phyloP scores from a whole-genome alignment of 2,888 invertebrate genomes.

The Brachyptera risi region DNA sequence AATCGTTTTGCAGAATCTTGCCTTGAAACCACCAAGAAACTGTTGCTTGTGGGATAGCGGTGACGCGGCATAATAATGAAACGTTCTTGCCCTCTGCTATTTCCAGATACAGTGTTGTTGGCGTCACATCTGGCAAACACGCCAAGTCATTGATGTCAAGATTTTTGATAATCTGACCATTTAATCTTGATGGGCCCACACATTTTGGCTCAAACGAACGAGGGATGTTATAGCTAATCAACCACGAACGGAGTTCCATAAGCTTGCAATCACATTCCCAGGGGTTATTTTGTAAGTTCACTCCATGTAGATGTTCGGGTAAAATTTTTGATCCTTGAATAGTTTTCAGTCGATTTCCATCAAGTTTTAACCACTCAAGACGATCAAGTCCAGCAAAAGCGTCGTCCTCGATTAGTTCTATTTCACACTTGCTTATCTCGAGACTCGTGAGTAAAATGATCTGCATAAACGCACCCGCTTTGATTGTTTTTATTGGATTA shows the following conservation, averaged over 20 bases:
- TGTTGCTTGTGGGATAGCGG: slow-evolving; percentile 75
- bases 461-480: slow-evolving; percentile 67
- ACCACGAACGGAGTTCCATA: slow-evolving; percentile 71
- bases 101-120: slow-evolving; percentile 70
- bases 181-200: slow-evolving; percentile 62
- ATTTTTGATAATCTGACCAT: slow-evolving; percentile 62
- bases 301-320: slow-evolving; percentile 72
- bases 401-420: slow-evolving; percentile 69
- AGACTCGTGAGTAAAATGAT: slow-evolving; percentile 72
- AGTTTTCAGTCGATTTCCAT: slow-evolving; percentile 73
- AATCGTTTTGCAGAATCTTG: slow-evolving; percentile 68
- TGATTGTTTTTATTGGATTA: slow-evolving; percentile 74
- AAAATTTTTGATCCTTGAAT: slow-evolving; percentile 67
- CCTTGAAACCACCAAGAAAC: slow-evolving; percentile 70
- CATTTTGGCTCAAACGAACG: slow-evolving; percentile 76
- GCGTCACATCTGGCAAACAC: slow-evolving; percentile 74
- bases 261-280: slow-evolving; percentile 87
- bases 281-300: slow-evolving; percentile 79
- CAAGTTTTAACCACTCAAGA: slow-evolving; percentile 78
- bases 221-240: slow-evolving; percentile 70
- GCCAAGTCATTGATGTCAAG: slow-evolving; percentile 69
- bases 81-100: slow-evolving; percentile 77
- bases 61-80: slow-evolving; percentile 73
- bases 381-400: slow-evolving; percentile 77
- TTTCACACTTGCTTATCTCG: slow-evolving; percentile 76